Evolutionary conservation across 2,113 vertebrate genomes (phyloP), one percentile per base, ranked within the genome.

Genomic region (Meleagris gallopavo): DNA sequence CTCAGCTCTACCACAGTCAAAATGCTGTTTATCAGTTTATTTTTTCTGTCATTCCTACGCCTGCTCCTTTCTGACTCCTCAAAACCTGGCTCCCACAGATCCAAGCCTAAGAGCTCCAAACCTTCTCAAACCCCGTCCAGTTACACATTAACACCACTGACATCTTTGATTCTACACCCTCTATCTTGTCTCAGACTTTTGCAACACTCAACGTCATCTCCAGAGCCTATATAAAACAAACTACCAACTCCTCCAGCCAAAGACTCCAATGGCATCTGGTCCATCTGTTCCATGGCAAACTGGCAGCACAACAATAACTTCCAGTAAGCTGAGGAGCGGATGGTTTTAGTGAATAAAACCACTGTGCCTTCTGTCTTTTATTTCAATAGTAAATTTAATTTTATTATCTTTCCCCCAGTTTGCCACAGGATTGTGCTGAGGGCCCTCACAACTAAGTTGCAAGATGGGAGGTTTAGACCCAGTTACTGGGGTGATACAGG

Each of bases 241-340:
- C 41, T 6, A 0, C 65, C 74, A 61, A 57, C 50, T 91, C 15
- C 7, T 16, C 41, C n/a, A 64, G 74, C 69, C 84, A 83, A 93
- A 89, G 76, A 69, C 84, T n/a, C 6, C 79, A 88, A 75, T 94
- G 89, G 87, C 93, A 95, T 48, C 65, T 67, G 43, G 30, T 67
- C 80, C 80, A 84, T 88, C 92, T 96, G 88, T 83, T 93, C 34
- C 70, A 48, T 5, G 70, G 85, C 21, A 60, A 75, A 80, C 85
- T 83, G 88, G 79, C 76, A 94, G 36, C 14, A 25, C 91, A 88
- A 46, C 70, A 91, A 46, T 34, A 73, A 58, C 65, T 45, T 78
- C 22, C 88, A 93, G 88, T 22, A 10, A 86, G 43, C 76, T 75
- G 89, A 89, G 79, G 74, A 89, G 43, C 21, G 48, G 36, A 41